Percentiles rank a stretch among this genome's conserved stretches.
Conservation (phyloP, 2,888 invertebrate genomes). For the Melangyna quadrimaculata region DNA sequence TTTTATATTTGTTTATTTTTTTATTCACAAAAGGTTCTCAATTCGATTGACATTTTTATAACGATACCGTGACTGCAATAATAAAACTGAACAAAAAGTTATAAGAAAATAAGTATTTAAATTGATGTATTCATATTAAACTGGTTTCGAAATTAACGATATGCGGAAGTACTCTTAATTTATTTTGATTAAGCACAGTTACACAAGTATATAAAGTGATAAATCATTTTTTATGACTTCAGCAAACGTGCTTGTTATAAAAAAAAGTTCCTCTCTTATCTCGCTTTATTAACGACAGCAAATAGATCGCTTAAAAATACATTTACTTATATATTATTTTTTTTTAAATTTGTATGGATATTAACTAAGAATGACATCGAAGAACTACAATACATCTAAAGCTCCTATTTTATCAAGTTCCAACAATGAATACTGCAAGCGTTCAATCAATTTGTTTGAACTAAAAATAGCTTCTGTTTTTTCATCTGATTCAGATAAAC, state of each 20-base stretch:
- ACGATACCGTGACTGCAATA: not conserved
- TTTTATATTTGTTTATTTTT: too few relatives aligned
- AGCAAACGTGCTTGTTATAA: not conserved
- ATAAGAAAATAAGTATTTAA: not conserved
- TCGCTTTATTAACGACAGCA: not conserved
- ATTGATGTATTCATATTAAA: not conserved
- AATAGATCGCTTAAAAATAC: not conserved
- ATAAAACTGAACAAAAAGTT: not conserved
- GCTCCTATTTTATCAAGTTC: conserved; percentile 76
- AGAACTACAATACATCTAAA: conserved; percentile 6
- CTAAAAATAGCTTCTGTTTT: conserved; percentile 75
- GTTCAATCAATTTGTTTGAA: conserved; percentile 74
- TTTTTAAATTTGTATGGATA: not conserved
- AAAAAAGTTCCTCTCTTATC: not conserved
- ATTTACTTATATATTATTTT: not conserved
- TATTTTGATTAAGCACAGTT: not conserved
- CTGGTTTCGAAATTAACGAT: not conserved
- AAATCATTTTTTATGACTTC: not conserved
- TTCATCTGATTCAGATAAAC: conserved; percentile 73
- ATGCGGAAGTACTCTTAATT: not conserved
- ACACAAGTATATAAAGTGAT: not conserved
- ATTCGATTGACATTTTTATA: not conserved
- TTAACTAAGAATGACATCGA: not conserved
- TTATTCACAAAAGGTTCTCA: too few relatives aligned
- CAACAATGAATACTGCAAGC: conserved; percentile 75